Evolutionary conservation across 1,140 invertebrate genomes (phyloP).

Genomic region (Temnothorax nylanderi): DNA sequence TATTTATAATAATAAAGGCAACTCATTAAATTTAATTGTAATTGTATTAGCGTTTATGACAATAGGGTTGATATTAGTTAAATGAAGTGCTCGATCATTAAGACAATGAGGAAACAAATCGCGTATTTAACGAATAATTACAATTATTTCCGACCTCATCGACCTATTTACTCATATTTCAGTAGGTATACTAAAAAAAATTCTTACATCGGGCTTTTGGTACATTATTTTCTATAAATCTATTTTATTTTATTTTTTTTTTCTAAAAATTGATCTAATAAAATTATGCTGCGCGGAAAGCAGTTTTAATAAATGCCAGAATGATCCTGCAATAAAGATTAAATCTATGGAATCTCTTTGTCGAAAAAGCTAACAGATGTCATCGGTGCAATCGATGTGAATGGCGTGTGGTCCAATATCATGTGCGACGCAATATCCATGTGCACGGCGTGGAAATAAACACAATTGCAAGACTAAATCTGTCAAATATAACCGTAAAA

Average conservation of each 20-base stretch:
- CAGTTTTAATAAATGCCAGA: neutral
- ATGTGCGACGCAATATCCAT: neutral
- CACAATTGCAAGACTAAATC: neutral
- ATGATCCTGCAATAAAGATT: neutral
- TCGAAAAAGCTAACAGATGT: neutral
- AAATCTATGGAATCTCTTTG: neutral
- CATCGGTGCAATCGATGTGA: neutral
- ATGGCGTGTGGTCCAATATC: slow-evolving; percentile 6
- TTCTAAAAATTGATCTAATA: neutral
- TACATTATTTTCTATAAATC: neutral
- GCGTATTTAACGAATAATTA: neutral
- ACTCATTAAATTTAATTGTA: slow-evolving; percentile 17
- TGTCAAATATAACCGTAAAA: neutral
- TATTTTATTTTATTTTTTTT: neutral
- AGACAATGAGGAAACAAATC: neutral
- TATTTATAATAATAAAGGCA: neutral
- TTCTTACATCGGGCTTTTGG: neutral
- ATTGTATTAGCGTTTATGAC: neutral
- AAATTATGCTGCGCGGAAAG: neutral
- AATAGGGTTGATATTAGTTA: neutral
- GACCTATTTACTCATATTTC: neutral
- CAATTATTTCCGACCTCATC: neutral
- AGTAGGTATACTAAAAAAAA: neutral
- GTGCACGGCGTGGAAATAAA: neutral
- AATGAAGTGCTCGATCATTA: slow-evolving; percentile 1